Percentiles rank a stretch among this genome's conserved stretches.
Evolutionary conservation across 2,113 vertebrate genomes (phyloP).

Genomic region (Hystrix cristata): DNA sequence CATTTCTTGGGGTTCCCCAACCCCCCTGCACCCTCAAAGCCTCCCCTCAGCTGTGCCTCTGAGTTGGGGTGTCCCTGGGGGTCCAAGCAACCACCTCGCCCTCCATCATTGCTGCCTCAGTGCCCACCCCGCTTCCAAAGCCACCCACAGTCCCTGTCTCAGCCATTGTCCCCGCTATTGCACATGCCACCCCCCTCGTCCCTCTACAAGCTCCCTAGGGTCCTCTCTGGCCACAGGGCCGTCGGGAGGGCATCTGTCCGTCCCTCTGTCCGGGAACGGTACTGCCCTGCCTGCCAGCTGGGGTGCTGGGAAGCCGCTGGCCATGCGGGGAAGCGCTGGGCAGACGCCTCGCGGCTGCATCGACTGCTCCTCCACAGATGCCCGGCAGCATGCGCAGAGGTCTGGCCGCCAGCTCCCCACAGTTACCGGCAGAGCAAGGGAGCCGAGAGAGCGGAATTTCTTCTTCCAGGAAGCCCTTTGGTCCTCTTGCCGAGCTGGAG

Average conservation of each 20-base stretch:
- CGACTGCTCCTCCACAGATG: neutral
- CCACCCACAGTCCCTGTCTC: neutral
- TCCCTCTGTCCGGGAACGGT: neutral
- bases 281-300: neutral
- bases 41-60: neutral
- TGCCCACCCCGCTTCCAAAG: neutral
- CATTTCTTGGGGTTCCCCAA: too few species aligned
- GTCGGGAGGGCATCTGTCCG: neutral
- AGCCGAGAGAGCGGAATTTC: neutral
- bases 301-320: neutral
- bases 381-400: neutral
- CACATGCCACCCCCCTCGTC: neutral
- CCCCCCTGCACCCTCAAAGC: too few species aligned
- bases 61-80: neutral
- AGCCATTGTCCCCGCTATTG: neutral
- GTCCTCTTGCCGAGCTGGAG: neutral
- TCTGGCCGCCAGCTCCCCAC: neutral
- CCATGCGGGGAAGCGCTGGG: neutral
- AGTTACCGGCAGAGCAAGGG: neutral
- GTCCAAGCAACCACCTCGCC: neutral
- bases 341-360: neutral
- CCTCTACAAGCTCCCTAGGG: neutral
- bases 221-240: neutral
- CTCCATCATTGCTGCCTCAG: too few species aligned
- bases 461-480: conserved; percentile 42